Conservation (phyloP, 1,140 invertebrate species). For the Spodoptera litura region DNA sequence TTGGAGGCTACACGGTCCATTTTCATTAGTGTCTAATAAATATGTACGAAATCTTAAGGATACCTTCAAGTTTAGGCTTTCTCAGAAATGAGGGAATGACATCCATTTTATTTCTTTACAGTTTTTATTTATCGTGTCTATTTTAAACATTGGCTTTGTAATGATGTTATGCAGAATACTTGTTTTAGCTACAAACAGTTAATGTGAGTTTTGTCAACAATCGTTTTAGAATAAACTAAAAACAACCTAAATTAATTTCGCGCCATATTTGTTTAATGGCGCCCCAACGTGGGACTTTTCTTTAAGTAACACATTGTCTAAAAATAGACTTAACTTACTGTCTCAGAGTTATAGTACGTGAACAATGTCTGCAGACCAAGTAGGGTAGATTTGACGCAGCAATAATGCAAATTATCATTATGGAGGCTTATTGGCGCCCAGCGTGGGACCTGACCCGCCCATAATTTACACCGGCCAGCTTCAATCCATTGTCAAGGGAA, state of each 20-base stretch:
- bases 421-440: constrained; percentile 35
- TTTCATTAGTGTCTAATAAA: constrained; percentile 45
- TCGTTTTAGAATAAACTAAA: background rate
- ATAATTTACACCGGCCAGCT: constrained; percentile 38
- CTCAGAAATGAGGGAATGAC: constrained; percentile 6
- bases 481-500: constrained; percentile 56
- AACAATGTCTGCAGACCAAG: background rate
- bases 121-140: constrained; percentile 6
- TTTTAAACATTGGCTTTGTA: background rate
- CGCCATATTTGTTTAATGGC: constrained; percentile 22
- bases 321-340: background rate
- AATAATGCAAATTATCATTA: constrained; percentile 18
- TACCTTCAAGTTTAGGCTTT: constrained; percentile 4
- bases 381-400: background rate
- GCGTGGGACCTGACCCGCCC: constrained; percentile 24
- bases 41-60: constrained; percentile 39
- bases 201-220: background rate
- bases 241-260: constrained; percentile 22
- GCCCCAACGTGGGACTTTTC: constrained; percentile 31
- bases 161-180: background rate
- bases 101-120: constrained; percentile 20
- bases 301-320: constrained; percentile 9
- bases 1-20: constrained; percentile 30
- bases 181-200: background rate
- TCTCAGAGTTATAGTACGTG: background rate